Evolutionary conservation across 2,113 vertebrate species (phyloP), one percentile per base, ranked within the genome.

Genomic region (Nesoenas mayeri): DNA sequence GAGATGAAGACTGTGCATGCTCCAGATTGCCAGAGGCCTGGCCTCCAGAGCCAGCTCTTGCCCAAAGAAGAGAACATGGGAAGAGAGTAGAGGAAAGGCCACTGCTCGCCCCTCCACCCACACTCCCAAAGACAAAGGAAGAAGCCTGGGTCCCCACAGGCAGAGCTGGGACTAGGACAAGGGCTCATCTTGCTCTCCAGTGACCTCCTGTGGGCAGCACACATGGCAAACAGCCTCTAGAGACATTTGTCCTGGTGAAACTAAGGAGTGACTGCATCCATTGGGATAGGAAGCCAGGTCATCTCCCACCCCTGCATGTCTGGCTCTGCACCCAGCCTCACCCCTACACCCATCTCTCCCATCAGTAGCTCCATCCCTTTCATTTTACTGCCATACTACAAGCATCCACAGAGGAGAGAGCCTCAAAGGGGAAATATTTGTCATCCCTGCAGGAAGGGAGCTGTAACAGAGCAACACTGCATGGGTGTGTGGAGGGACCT

Each of bases 201-300:
- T 91, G 95, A 97, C 93, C 81, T 97, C 96, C 95, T 89, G 87
- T 81, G 93, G 93, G 69, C 85, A 86, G 21, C 47, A 47, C 19
- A 22, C 21, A 69, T 1, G 51, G 64, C 74, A 72, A 38, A 42
- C 29, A 38, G 50, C 17, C 47, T 93, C 67, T 15, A 48, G 54
- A n/a, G 9, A 38, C 24, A 6, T 12, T 15, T 1, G 2, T 4
- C 79, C 14, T 24, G n/a, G 40, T 21, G 1, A 83, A 81, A 81
- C 25, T 25, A 32, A 57, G 32, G 42, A 79, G 28, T 3, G 34
- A 79, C 32, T 22, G 18, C 47, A 86, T 10, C 9, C 58, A 50
- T 5, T 2, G 0, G n/a, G 3, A 10, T 32, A 15, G 17, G 67
- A 90, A 44, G 24, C 7, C 53, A 62, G 20, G 10, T 67, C 51